Base-by-base conservation (phyloP, 2,113 vertebrate species). In the Morone chrysops region DNA sequence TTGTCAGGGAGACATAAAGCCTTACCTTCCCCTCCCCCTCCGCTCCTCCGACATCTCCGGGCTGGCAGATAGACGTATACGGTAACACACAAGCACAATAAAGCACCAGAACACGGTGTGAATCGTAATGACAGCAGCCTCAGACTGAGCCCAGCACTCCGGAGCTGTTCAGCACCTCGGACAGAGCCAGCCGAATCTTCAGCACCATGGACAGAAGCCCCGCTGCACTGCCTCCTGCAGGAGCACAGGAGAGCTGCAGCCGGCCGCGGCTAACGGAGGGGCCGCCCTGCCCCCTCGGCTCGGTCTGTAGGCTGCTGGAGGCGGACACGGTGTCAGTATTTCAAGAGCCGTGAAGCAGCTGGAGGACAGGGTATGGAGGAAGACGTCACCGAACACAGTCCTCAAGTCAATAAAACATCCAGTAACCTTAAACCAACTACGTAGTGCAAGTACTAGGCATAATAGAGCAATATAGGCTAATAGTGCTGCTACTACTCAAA, bases 1-100 rank as follows among this genome's bases (percentile, higher is more conserved):
- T 93, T 93, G 92, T 93, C 83, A 88, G 65, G 11, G 43, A 76
- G 20, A 85, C 86, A 89, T 72, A 84, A 85, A 86, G 87, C 87
- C 92, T 92, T 92, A 93, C 92, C 92, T 90, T 90, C 86, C 92
- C 90, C 82, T 91, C 91, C 91, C 91, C 91, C 92, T 90, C 83
- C 71, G 80, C 84, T 47, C 22, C 84, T 47, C 22, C 70, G 57
- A 77, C 90, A 89, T 84, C 81, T 78, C 80, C 70, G 43, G 56
- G 25, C 59, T 8, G 60, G n/a, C 47, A 22, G 36, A 74, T 1
- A 41, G 11, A 63, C 68, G 60, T 14, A 22, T 20, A 10, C 70
- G 4, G 56, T 9, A 20, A 43, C 59, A 6, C 10, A 12, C 47
- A 9, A 47, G 9, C 6, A 10, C 50, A 8, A 10, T 4, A 11